Base-by-base conservation (phyloP, 2,113 vertebrate species). In the Channa maculata region DNA sequence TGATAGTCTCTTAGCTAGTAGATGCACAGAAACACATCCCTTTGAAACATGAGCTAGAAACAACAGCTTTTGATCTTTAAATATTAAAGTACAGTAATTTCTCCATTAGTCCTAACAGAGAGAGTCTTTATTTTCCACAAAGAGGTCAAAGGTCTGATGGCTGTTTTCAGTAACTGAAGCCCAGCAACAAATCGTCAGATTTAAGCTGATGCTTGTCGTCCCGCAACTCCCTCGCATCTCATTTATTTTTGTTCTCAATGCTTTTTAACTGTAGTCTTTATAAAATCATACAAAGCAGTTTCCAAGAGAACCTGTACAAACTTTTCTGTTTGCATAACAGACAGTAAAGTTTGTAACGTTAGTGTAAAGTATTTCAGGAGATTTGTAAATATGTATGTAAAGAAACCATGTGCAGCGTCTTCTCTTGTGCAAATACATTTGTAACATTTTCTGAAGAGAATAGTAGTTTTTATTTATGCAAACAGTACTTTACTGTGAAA, bases 351-450 rank as follows among this genome's bases (percentile, higher is more conserved):
- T 74, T 85, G 64, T 66, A 73, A 72, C 68, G 45, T n/a, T 33
- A 49, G 44, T 86, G 55, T 77, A 71, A 80, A 83, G 65, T 67
- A 65, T 85, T 51, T 5, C 50, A 49, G 68, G n/a, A 75, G 36
- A 52, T 59, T 58, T 93, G 89, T 94, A 91, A 88, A 93, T 92
- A 91, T 91, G 81, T 91, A 88, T 85, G 81, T 91, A 90, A 90
- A 90, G 69, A 86, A 76, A 83, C 71, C 49, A 65, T 79, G 65
- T 77, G 77, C 48, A 69, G 72, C 45, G 13, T 74, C 52, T 49
- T 80, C 68, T 84, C 80, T 5, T 88, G 81, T 88, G 86, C 44
- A 82, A 89, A 90, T 90, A 83, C 78, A 90, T 87, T 89, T 86
- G 39, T 79, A 88, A 88, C 52, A 6, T 82, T 83, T 87, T 72